These are phyloP conservation scores for Tachysurus vachellii DNA, from an alignment of 2,113 vertebrate species.

Conservation along the genomic window DNA sequence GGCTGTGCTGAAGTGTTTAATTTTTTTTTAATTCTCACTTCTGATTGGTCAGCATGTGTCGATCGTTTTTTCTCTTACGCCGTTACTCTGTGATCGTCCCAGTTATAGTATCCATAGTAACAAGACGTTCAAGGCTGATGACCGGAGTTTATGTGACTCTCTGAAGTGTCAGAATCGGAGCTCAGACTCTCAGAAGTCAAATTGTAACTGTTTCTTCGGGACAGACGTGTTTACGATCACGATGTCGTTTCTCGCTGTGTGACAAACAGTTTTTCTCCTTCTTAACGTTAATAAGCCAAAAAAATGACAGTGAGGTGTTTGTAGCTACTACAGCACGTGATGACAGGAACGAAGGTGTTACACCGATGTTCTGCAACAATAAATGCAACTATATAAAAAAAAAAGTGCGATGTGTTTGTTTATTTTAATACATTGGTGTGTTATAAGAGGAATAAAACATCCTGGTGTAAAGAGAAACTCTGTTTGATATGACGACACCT, in stretches of 20 bases:
- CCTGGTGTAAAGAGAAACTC: background rate
- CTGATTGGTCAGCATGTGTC: background rate
- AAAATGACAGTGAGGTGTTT: background rate
- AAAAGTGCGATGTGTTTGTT: too few species aligned
- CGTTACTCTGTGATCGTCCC: background rate
- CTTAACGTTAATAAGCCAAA: too few species aligned
- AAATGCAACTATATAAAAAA: too few species aligned
- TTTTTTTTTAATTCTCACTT: background rate
- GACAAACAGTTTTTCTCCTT: background rate
- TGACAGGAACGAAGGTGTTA: background rate
- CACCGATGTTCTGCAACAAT: background rate
- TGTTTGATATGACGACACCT: background rate
- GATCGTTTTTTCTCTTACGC: background rate
- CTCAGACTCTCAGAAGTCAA: background rate
- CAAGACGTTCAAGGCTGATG: too few species aligned
- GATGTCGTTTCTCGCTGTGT: background rate
- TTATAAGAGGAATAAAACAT: background rate
- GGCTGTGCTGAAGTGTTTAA: background rate
- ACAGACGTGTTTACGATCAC: background rate
- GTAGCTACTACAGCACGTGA: background rate
- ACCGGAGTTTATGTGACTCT: too few species aligned
- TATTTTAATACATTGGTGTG: too few species aligned
- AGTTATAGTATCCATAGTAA: background rate
- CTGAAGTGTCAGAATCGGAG: background rate
- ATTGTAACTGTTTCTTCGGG: background rate